Evolutionary conservation across 2,797 vertebrate species (phyloP).

Genomic region (Lagorchestes hirsutus): DNA sequence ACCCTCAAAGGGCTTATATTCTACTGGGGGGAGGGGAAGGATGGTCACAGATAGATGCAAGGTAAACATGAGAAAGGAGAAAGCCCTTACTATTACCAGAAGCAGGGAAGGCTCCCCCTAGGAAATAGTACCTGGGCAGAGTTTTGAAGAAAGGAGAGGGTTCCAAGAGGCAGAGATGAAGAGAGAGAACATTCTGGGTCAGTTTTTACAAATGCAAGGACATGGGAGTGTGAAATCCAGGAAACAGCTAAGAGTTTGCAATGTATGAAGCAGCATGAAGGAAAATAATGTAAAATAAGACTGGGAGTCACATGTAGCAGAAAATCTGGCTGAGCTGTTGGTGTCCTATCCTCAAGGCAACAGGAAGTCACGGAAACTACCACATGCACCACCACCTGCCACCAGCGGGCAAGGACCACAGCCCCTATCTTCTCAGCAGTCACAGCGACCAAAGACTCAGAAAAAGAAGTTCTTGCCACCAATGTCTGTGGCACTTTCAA

Average conservation of each 20-base stretch:
- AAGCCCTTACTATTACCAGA: background rate
- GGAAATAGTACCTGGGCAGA: background rate
- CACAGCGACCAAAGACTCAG: background rate
- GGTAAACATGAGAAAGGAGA: background rate
- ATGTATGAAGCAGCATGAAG: background rate
- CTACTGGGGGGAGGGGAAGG: background rate
- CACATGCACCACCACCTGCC: background rate
- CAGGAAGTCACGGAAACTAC: background rate
- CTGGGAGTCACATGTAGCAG: background rate
- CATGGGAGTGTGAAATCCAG: background rate
- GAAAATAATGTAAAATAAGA: background rate
- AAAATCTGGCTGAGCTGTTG: background rate
- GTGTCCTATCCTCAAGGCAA: background rate
- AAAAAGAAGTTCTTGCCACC: background rate
- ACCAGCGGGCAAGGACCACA: background rate
- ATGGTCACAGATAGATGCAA: background rate
- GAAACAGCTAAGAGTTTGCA: background rate
- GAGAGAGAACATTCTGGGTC: background rate
- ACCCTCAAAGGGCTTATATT: background rate
- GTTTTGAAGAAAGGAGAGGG: background rate
- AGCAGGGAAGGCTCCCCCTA: background rate
- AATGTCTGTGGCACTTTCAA: background rate
- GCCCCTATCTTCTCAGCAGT: background rate
- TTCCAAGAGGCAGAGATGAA: background rate
- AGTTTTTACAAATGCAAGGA: background rate